Conservation (phyloP, 2,113 vertebrate genomes). For the Buteo buteo region DNA sequence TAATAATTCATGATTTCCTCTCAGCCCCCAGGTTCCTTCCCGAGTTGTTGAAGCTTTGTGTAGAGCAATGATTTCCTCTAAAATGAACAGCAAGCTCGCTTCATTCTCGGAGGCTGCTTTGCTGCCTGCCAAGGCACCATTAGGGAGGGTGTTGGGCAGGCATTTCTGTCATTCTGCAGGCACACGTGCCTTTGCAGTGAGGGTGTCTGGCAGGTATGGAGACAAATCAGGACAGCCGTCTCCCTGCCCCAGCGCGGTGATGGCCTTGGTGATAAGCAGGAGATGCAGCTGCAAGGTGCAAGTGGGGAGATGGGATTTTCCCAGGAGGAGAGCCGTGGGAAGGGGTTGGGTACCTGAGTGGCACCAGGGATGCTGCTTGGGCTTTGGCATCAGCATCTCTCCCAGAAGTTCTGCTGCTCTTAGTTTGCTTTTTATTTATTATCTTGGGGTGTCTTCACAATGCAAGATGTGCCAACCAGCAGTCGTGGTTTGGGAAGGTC, state of each 20-base stretch:
- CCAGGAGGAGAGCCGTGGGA: fast-evolving
- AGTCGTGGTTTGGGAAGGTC: not conserved
- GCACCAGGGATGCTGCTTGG: not conserved
- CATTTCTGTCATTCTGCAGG: not conserved
- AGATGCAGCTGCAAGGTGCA: not conserved
- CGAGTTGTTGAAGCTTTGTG: not conserved
- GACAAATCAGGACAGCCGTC: not conserved
- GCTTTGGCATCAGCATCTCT: not conserved
- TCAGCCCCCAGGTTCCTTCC: not conserved
- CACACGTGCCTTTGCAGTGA: not conserved
- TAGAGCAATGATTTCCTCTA: not conserved
- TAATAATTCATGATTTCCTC: not conserved
- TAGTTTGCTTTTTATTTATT: not conserved
- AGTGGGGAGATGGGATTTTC: not conserved
- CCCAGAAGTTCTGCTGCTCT: not conserved
- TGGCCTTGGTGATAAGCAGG: fast-evolving
- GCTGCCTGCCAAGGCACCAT: not conserved
- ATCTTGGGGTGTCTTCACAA: not conserved
- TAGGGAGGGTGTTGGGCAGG: not conserved
- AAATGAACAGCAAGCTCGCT: not conserved
- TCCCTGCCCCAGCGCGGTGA: fast-evolving
- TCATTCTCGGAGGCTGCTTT: not conserved
- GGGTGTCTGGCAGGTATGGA: not conserved
- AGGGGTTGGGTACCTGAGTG: not conserved
- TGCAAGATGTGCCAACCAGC: not conserved